phyloP scores from a whole-genome alignment of 1,140 invertebrate genomes.

The Amphibalanus amphitrite region DNA sequence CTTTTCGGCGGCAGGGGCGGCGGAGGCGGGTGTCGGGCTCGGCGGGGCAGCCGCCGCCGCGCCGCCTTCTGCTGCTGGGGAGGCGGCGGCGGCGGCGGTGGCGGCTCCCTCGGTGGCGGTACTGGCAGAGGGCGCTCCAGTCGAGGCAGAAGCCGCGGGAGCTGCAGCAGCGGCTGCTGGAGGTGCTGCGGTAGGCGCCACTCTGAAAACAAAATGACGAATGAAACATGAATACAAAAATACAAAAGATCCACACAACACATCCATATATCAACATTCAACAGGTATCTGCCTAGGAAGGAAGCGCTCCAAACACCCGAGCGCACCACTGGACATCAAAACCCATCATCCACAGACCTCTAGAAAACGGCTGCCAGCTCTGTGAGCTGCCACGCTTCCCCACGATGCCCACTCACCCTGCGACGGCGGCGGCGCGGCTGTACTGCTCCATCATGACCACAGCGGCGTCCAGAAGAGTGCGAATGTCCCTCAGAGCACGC shows the following conservation, averaged over 20 bases:
- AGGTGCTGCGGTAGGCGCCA: background rate
- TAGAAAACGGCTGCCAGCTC: no score
- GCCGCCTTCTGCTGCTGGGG: background rate
- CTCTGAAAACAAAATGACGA: no score
- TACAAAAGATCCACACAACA: no score
- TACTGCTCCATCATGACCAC: slow-evolving; percentile 80
- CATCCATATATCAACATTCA: no score
- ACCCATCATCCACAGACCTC: no score
- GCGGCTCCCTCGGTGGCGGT: background rate
- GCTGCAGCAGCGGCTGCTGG: background rate
- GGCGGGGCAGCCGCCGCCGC: background rate
- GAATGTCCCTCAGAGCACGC: slow-evolving; percentile 64
- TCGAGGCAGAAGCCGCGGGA: background rate
- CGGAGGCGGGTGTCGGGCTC: background rate
- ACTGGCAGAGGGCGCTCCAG: background rate
- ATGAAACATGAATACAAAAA: no score
- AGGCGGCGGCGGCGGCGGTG: background rate
- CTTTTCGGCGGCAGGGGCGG: background rate
- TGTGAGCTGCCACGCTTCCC: no score
- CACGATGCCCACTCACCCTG: background rate
- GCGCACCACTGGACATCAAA: no score
- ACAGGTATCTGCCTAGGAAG: no score
- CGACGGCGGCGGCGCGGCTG: slow-evolving; percentile 35
- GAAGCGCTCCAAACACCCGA: no score
- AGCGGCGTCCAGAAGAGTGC: slow-evolving; percentile 69